Conservation (phyloP, 2,888 invertebrate genomes). For the Micoletzkya japonica region DNA sequence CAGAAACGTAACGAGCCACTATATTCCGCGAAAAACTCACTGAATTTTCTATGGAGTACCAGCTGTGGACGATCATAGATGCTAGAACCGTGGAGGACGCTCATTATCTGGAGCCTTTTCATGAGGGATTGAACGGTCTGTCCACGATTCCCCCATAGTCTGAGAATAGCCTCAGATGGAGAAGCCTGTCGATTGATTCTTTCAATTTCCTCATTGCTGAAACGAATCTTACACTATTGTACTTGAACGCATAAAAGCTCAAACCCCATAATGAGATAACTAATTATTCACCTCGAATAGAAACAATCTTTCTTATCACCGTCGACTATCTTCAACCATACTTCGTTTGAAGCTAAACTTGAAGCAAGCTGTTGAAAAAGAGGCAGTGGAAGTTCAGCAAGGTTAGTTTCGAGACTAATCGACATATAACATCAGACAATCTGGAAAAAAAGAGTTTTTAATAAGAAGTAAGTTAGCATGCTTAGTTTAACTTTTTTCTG, state of each 20-base stretch:
- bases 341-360: slow-evolving; percentile 41
- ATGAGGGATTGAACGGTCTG: slow-evolving; percentile 54
- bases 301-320: slow-evolving; percentile 43
- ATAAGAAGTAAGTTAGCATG: too few species aligned
- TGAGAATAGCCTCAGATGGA: slow-evolving; percentile 59
- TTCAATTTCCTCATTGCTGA: slow-evolving; percentile 47
- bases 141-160: slow-evolving; percentile 63
- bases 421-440: neutral
- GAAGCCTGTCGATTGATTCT: slow-evolving; percentile 39
- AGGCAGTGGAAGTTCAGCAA: slow-evolving; percentile 50
- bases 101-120: slow-evolving; percentile 9
- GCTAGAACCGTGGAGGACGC: neutral
- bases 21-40: too few species aligned
- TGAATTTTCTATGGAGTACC: slow-evolving; percentile 33
- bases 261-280: neutral
- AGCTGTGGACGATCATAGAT: slow-evolving; percentile 32
- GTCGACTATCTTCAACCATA: slow-evolving; percentile 54
- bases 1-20: too few species aligned
- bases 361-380: slow-evolving; percentile 40
- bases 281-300: slow-evolving; percentile 42
- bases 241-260: neutral
- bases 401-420: slow-evolving; percentile 41
- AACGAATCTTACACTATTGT: slow-evolving; percentile 7
- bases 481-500: too few species aligned
- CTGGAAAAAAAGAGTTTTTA: neutral